Percentiles rank a stretch among this genome's conserved stretches.
These are phyloP conservation scores for Otolemur garnettii DNA, from an alignment of 2,113 vertebrate genomes.

Conservation along the genomic window DNA sequence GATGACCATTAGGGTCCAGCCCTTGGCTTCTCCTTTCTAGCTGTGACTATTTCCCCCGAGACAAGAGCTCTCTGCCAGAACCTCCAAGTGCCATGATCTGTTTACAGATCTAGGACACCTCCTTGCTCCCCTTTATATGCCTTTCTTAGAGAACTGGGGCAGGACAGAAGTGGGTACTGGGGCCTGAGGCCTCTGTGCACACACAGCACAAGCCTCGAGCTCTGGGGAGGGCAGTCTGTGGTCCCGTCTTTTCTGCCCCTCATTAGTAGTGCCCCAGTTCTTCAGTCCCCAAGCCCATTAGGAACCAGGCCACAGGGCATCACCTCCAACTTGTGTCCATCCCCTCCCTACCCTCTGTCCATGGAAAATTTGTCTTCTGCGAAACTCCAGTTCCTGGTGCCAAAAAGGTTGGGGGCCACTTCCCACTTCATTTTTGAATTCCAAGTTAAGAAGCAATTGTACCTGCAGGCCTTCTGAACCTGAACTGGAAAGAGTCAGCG, in stretches of 20 bases:
- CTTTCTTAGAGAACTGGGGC: not conserved
- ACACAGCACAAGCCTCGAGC: not conserved
- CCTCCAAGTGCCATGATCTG: not conserved
- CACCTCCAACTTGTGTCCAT: too few relatives aligned
- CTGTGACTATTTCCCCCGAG: not conserved
- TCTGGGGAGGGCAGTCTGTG: fast-evolving
- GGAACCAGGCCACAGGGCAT: too few relatives aligned
- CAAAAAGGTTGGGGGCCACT: too few relatives aligned
- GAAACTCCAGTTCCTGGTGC: too few relatives aligned
- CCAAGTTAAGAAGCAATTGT: not conserved
- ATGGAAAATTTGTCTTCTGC: too few relatives aligned
- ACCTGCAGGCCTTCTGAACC: not conserved
- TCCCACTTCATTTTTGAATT: not conserved
- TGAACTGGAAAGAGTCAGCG: not conserved
- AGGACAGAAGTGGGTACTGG: not conserved
- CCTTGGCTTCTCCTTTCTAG: constrained; percentile 20
- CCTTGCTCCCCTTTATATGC: not conserved
- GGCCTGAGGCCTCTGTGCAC: not conserved
- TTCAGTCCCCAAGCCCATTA: too few relatives aligned
- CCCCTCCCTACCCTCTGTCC: too few relatives aligned
- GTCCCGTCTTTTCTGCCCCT: not conserved
- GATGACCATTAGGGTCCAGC: not conserved
- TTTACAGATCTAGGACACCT: not conserved
- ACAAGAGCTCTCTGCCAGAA: not conserved
- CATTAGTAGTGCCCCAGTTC: not conserved